These are phyloP conservation scores for Camponotus floridanus DNA, from an alignment of 1,140 invertebrate species.

Conservation along the genomic window DNA sequence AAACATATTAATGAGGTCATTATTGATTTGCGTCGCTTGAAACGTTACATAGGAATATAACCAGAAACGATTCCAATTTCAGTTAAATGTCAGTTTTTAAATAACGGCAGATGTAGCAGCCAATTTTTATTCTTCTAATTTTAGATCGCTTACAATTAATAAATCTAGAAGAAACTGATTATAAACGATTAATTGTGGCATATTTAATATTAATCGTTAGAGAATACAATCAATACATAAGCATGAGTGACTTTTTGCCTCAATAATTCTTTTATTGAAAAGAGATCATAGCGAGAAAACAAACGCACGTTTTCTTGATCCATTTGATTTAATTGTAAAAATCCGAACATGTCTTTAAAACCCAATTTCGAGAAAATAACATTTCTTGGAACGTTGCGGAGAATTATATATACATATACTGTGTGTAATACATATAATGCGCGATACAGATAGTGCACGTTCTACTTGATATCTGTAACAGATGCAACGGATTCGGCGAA, in stretches of 20 bases:
- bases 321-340: constrained; percentile 9
- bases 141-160: neutral
- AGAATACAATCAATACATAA: neutral
- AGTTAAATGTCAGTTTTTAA: neutral
- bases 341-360: neutral
- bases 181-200: neutral
- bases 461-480: constrained; percentile 41
- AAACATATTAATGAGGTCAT: constrained; percentile 49
- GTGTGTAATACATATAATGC: no score
- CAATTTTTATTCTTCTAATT: constrained; percentile 14
- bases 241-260: neutral
- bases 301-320: neutral
- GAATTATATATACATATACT: constrained; percentile 9
- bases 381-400: neutral
- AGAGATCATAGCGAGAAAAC: neutral
- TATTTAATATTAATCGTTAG: neutral
- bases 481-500: constrained; percentile 39
- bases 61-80: constrained; percentile 20
- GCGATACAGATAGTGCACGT: neutral
- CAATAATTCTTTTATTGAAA: neutral
- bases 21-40: constrained; percentile 42
- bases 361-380: constrained; percentile 26
- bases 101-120: no score
- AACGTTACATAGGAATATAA: constrained; percentile 37
- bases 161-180: constrained; percentile 7